Evolutionary conservation across 2,888 invertebrate species (phyloP).

Genomic region (Rotaria macrura): DNA sequence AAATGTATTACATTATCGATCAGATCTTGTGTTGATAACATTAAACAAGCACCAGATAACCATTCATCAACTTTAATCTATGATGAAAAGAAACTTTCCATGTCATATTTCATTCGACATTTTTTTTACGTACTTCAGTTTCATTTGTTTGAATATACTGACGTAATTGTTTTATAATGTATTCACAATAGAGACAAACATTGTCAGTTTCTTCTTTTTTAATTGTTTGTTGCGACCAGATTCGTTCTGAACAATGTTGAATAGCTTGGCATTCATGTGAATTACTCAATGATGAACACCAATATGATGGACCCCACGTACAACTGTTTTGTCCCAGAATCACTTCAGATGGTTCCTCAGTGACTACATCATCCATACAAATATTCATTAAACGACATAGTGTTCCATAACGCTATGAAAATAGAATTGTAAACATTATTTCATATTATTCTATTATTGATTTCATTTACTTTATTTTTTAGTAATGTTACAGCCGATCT

Average conservation of each 20-base stretch:
- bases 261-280: not conserved
- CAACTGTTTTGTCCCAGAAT: not conserved
- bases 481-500: not conserved
- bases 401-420: not conserved
- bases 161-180: not conserved
- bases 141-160: not conserved
- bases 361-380: not conserved
- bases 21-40: not conserved
- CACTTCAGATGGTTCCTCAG: not conserved
- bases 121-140: not conserved
- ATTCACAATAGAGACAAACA: conserved; percentile 19
- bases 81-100: not conserved
- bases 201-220: not conserved
- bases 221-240: not conserved
- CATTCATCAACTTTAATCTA: not conserved
- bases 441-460: not conserved
- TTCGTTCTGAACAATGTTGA: not conserved
- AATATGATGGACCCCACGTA: conserved; percentile 18
- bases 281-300: conserved; percentile 13
- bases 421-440: not conserved
- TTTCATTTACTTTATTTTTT: not conserved
- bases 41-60: conserved; percentile 12
- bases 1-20: not conserved
- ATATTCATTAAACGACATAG: not conserved
- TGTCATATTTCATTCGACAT: not conserved